Evolutionary conservation across 2,888 invertebrate genomes (phyloP), one percentile per base, ranked within the genome.

Genomic region (Limnephilus marmoratus): DNA sequence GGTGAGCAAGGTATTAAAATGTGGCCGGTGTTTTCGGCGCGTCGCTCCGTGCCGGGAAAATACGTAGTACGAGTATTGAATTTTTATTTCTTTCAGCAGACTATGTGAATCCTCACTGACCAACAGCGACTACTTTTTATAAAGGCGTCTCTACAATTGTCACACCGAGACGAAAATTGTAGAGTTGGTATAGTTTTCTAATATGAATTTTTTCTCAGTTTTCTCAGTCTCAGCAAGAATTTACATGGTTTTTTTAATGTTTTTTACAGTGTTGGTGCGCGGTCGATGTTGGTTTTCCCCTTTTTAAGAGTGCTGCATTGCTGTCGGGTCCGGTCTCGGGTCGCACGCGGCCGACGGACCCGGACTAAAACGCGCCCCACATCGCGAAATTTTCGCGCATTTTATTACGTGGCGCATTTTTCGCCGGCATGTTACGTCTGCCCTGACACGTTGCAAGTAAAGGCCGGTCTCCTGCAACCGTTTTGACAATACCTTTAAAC

Each of bases 351-450:
- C 86, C 86, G 86, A 11, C 86, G 86, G 86, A n/a, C 86, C 86
- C 86, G 86, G 86, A 45, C 86, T n/a, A 45, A 41, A 86, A 45
- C 15, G n/a, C 11, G 85, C 37, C 86, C 4, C 86, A 29, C 49
- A 86, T 49, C 86, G 86, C 86, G 45, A 86, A 86, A 86, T 49
- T 86, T 86, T 86, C 86, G 86, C 86, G 86, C 49, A 86, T 86
- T 86, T 86, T 86, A 86, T 86, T 86, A 86, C 86, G 86, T 86
- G 45, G 86, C 86, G 86, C 86, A 86, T 86, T 86, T 86, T 86
- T 86, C 45, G 29, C n/a, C 7, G 86, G 24, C 49, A 86, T 29
- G 86, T 86, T 68, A 68, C 13, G 86, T 49, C 86, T 29, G 15
- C 15, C 86, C n/a, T n/a, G 49, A n/a, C 86, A 45, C 2, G 24